phyloP scores from a whole-genome alignment of 2,113 vertebrate species.

The Bos javanicus region DNA sequence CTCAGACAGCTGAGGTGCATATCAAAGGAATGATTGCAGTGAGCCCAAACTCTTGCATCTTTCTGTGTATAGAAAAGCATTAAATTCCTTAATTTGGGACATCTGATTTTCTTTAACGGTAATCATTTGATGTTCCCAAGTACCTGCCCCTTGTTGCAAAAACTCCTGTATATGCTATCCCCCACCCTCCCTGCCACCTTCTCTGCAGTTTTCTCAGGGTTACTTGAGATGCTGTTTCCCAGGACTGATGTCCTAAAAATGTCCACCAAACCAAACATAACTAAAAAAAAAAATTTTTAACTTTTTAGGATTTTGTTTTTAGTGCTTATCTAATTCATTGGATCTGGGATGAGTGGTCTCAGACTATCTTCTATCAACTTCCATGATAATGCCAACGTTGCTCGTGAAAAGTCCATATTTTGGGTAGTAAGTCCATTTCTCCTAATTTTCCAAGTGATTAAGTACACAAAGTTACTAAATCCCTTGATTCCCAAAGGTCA shows the following conservation, averaged over 20 bases:
- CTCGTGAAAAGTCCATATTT: neutral
- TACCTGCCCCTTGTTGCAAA: neutral
- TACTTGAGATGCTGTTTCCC: neutral
- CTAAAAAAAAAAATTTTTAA: neutral
- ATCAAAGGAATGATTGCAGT: neutral
- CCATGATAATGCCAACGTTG: neutral
- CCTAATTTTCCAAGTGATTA: neutral
- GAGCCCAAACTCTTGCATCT: neutral
- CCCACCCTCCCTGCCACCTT: neutral
- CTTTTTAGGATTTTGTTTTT: neutral
- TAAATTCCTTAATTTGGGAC: neutral
- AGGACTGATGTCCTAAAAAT: neutral
- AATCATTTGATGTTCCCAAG: neutral
- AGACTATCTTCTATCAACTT: neutral
- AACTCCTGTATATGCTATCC: neutral
- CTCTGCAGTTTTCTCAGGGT: neutral
- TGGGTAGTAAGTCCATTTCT: neutral
- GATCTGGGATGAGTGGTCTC: fast-evolving
- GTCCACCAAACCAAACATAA: neutral
- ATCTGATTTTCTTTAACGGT: neutral
- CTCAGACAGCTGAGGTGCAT: neutral
- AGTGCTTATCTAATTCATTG: neutral
- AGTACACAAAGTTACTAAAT: neutral
- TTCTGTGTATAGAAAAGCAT: neutral
- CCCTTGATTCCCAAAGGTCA: neutral